These are phyloP conservation scores for Cerastis rubricosa DNA, from an alignment of 2,888 invertebrate species.

Conservation along the genomic window DNA sequence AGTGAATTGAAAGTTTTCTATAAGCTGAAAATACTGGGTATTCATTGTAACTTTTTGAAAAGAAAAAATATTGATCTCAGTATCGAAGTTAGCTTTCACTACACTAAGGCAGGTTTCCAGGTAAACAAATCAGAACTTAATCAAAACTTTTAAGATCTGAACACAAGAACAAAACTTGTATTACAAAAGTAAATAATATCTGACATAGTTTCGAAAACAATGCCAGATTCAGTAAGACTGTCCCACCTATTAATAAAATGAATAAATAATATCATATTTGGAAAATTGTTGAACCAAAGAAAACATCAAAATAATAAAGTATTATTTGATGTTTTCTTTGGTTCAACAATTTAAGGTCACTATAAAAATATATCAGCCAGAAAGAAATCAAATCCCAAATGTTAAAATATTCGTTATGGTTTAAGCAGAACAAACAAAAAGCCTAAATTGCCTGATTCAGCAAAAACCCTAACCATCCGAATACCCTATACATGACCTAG, in stretches of 20 bases:
- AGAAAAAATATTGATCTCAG: not conserved
- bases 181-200: not conserved
- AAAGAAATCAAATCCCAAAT: not conserved
- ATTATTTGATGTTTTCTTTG: too few species aligned
- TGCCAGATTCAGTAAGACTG: not conserved
- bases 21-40: slow-evolving; percentile 8
- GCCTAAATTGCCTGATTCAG: slow-evolving; percentile 27
- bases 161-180: not conserved
- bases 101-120: not conserved
- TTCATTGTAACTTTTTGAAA: slow-evolving; percentile 19
- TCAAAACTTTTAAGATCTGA: not conserved
- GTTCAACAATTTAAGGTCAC: too few species aligned
- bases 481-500: slow-evolving; percentile 29
- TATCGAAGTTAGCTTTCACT: not conserved
- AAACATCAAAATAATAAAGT: too few species aligned
- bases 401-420: not conserved
- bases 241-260: too few species aligned
- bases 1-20: slow-evolving; percentile 37
- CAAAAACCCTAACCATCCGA: slow-evolving; percentile 26
- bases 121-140: not conserved
- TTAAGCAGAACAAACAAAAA: slow-evolving; percentile 18
- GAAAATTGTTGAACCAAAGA: not conserved
- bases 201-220: not conserved
- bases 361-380: not conserved
- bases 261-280: not conserved